These are phyloP conservation scores for Andricus curvator DNA, from an alignment of 2,888 invertebrate genomes.

Conservation along the genomic window DNA sequence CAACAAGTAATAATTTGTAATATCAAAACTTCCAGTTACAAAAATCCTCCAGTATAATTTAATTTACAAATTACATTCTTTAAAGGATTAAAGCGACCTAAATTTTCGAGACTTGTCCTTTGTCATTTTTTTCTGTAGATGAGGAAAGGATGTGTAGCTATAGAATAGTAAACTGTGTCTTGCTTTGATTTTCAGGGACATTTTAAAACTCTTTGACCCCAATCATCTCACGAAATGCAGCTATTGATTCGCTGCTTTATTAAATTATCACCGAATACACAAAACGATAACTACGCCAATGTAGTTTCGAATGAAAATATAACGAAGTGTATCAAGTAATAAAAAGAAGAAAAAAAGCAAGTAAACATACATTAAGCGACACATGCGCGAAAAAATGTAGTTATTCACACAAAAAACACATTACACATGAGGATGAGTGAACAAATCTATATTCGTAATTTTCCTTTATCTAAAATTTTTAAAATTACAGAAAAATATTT, in stretches of 20 bases:
- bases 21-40: background rate
- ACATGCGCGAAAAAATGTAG: background rate
- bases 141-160: background rate
- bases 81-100: background rate
- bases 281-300: no score
- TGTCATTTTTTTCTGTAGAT: no score
- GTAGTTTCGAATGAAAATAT: no score
- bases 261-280: background rate
- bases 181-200: slow-evolving; percentile 26
- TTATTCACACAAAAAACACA: background rate
- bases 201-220: slow-evolving; percentile 4
- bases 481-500: background rate
- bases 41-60: background rate
- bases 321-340: background rate
- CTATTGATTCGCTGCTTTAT: slow-evolving; percentile 11
- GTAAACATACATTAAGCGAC: slow-evolving; percentile 13
- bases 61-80: background rate
- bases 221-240: slow-evolving; percentile 1
- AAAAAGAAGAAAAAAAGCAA: slow-evolving; percentile 17
- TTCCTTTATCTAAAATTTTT: background rate
- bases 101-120: background rate
- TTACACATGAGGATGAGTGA: background rate
- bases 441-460: background rate
- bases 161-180: slow-evolving; percentile 10
- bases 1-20: background rate